Conservation (phyloP, 2,113 vertebrate genomes). For the Ptyas mucosa region DNA sequence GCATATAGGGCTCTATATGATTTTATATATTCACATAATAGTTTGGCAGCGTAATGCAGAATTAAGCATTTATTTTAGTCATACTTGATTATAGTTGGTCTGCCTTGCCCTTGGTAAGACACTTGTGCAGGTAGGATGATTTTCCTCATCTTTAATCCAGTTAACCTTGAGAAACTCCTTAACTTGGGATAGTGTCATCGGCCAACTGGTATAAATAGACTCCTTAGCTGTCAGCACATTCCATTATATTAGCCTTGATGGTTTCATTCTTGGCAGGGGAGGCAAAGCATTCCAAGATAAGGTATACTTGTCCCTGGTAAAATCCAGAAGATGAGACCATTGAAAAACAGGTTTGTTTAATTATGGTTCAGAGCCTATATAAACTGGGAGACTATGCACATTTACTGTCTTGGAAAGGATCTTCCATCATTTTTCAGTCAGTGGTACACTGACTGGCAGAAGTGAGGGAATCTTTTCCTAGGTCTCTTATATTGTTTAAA, state of each 20-base stretch:
- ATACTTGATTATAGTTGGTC: background rate
- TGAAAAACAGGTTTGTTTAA: background rate
- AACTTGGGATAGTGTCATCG: background rate
- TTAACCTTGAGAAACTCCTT: background rate
- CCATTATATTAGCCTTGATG: background rate
- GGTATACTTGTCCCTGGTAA: background rate
- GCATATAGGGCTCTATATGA: background rate
- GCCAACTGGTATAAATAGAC: background rate
- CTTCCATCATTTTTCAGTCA: background rate
- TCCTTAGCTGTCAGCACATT: background rate
- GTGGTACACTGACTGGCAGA: background rate
- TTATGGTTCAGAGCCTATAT: background rate
- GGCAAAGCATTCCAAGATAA: background rate
- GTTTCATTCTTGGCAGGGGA: background rate
- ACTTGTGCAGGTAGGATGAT: background rate
- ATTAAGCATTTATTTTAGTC: background rate
- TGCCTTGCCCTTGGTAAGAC: background rate
- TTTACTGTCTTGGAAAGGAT: background rate
- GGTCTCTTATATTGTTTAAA: background rate
- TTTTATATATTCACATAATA: background rate
- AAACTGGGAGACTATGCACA: background rate
- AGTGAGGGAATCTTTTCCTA: background rate
- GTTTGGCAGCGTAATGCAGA: background rate
- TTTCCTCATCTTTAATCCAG: background rate
- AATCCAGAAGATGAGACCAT: background rate